Evolutionary conservation across 2,113 vertebrate species (phyloP), one percentile per base, ranked within the genome.

Genomic region (Acrocephalus arundinaceus): DNA sequence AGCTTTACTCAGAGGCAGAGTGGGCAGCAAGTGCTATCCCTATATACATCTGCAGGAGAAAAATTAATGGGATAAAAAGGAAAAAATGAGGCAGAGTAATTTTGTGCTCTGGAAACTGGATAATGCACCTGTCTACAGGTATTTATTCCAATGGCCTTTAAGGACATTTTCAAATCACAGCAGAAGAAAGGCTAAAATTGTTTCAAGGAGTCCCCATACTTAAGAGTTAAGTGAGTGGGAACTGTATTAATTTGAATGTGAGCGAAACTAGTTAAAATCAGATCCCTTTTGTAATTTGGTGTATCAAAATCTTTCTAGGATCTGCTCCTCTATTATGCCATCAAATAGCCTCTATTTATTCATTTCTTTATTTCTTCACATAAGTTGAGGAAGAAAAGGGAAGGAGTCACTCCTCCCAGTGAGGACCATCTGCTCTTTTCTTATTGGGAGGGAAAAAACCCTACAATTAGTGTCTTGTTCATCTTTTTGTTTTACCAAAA

Each of bases 391-490:
- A 77, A 96, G 95, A 89, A 89, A 75, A 90, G 72, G 43, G 59
- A 87, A 86, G 48, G 74, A 78, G 49, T 72, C 25, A 11, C 48
- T 86, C 48, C 55, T 52, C 55, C 65, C 51, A 66, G 2, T 66
- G 75, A 77, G 95, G 91, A 66, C 97, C 98, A 98, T 97, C 98
- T 98, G 98, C 97, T 98, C 96, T 97, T 97, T 97, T 97, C 88
- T 97, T 97, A 87, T 31, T 93, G 92, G 92, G 68, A 96, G 95
- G 88, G 96, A 96, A 88, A 91, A 92, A 93, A 83, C 95, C 97
- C 97, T 98, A 97, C 93, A 98, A 98, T 98, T 98, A 98, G 95
- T 87, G 94, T 96, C 96, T 97, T 94, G 97, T 96, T 98, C 95
- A 90, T 97, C 91, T 97, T 97, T 97, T 97, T 81, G 63, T 97